Base-by-base conservation (phyloP, 2,113 vertebrate species). In the Nannobrachium achirus region DNA sequence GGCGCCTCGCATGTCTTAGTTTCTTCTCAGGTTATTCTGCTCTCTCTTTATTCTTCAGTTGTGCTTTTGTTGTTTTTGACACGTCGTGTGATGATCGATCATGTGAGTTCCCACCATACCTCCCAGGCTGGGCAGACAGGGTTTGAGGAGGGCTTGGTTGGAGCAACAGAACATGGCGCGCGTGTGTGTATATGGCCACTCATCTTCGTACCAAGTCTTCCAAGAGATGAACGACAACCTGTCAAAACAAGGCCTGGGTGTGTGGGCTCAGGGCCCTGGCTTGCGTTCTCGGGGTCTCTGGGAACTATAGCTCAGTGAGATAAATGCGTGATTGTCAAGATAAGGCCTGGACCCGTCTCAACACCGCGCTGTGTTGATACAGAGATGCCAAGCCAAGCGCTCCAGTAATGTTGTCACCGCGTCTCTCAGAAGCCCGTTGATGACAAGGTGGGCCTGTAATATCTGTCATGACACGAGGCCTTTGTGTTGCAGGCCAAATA, bases 201-300 rank as follows among this genome's bases (percentile, higher is more conserved):
- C 62, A 39, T 66, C 50, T 50, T 73, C 44, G 50, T 51, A 50
- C 51, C 33, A 41, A 57, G 4, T 38, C 42, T 14, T 65, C 44
- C 8, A 25, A 7, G 63, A 69, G 38, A 33, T 40, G 7, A 61
- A 69, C 56, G 82, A 81, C 81, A 81, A 13, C 1, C 14, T 85
- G 84, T 89, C 87, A 76, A 82, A 90, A 88, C 80, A 89, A 1
- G 25, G 57, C 25, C 20, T 39, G 16, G 48, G 19, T 62, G 14
- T 68, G 75, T 16, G 53, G 78, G 70, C 78, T 82, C 71, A 75
- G 41, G 70, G 9, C 20, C 57, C 50, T 13, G 60, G 46, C 19
- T 46, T 66, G 2, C 1, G 48, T 51, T 65, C 72, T 55, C n/a
- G n/a, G 69, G 66, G 56, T 57, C n/a, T 58, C 20, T 64, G 71